Percentiles rank a stretch among this genome's conserved stretches.
Conservation (phyloP, 1,140 invertebrate genomes). For the Zaprionus lachaisei region DNA sequence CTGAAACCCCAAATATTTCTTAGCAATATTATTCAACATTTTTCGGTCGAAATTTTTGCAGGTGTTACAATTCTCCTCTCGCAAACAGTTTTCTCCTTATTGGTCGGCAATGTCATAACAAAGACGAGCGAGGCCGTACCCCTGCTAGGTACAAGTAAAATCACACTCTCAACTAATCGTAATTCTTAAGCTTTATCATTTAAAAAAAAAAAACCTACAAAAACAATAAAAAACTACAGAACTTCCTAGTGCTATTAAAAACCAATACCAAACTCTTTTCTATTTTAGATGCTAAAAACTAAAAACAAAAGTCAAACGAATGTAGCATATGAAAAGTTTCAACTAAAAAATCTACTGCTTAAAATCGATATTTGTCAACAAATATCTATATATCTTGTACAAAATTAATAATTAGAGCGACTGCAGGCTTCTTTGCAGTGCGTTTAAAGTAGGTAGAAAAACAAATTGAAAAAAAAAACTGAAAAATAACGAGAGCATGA, state of each 20-base stretch:
- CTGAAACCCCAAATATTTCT: neutral
- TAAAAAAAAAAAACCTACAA: conserved; percentile 45
- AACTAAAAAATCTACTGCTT: conserved; percentile 49
- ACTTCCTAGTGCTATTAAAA: conserved; percentile 56
- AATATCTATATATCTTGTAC: conserved; percentile 68
- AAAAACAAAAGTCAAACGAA: conserved; percentile 45
- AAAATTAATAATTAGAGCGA: conserved; percentile 57
- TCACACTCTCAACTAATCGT: conserved; percentile 45
- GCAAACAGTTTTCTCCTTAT: conserved; percentile 99
- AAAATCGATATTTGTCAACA: conserved; percentile 50
- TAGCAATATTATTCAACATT: conserved; percentile 27
- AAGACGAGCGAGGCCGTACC: conserved; percentile 98
- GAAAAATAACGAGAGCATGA: conserved; percentile 64
- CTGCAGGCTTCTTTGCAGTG: conserved; percentile 44
- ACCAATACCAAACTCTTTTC: conserved; percentile 58
- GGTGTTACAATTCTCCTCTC: conserved; percentile 99
- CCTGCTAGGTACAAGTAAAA: conserved; percentile 92
- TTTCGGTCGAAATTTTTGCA: conserved; percentile 85
- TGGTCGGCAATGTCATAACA: conserved; percentile 98
- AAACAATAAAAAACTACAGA: conserved; percentile 48
- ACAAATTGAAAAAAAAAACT: conserved; percentile 15
- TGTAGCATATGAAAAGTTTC: conserved; percentile 68
- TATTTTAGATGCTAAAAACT: conserved; percentile 73
- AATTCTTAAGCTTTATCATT: conserved; percentile 62
- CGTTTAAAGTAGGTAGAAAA: conserved; percentile 71